Conservation (phyloP, 2,888 invertebrate species). For the Operophtera brumata region DNA sequence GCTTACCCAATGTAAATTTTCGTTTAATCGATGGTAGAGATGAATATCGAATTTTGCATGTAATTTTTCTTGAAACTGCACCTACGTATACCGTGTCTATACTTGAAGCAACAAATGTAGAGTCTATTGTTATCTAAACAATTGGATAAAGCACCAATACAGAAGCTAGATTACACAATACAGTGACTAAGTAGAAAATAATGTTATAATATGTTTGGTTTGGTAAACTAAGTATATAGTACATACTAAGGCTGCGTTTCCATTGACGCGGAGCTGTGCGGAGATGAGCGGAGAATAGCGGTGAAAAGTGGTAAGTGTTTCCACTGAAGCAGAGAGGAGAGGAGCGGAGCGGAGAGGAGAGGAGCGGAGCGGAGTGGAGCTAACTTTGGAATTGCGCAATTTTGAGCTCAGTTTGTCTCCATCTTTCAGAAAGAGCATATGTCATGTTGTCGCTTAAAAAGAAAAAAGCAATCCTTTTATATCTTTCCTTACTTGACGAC, state of each 20-base stretch:
- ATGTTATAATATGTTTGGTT: background rate
- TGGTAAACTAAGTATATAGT: background rate
- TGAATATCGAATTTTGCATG: background rate
- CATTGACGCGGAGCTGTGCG: too few relatives aligned
- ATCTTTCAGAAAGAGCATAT: too few relatives aligned
- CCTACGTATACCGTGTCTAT: background rate
- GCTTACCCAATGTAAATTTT: background rate
- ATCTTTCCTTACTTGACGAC: too few relatives aligned
- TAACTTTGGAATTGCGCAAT: too few relatives aligned
- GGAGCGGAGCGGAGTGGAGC: too few relatives aligned
- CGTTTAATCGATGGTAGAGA: background rate
- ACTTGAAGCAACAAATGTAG: background rate
- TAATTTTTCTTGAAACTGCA: background rate
- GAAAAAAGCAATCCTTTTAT: too few relatives aligned
- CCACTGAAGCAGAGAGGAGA: too few relatives aligned
- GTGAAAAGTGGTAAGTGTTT: too few relatives aligned
- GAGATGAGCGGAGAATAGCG: too few relatives aligned
- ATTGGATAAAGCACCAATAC: constrained; percentile 12
- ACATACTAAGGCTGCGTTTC: background rate
- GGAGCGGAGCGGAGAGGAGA: too few relatives aligned
- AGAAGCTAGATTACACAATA: constrained; percentile 5
- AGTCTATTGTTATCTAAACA: constrained; percentile 25
- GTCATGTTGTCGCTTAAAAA: too few relatives aligned
- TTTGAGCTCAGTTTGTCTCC: too few relatives aligned
- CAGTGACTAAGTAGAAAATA: background rate